Conservation (phyloP, 2,797 vertebrate species). For the Toxotes lorentzi region DNA sequence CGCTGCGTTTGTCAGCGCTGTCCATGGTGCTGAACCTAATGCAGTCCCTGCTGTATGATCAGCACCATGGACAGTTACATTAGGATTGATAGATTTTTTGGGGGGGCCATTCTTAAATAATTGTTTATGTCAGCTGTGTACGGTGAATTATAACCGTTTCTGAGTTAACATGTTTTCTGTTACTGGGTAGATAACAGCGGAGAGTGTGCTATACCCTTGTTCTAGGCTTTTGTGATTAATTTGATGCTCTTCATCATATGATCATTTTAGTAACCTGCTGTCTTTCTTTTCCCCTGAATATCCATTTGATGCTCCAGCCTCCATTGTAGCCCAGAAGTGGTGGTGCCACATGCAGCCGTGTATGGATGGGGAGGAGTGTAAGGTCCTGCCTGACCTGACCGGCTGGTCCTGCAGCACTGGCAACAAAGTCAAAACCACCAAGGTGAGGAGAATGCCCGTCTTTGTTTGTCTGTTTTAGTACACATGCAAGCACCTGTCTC, state of each 20-base stretch:
- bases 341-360: slow-evolving; percentile 89
- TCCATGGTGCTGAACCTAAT: slow-evolving; percentile 29
- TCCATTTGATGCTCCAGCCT: slow-evolving; percentile 71
- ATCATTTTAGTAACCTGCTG: slow-evolving; percentile 1
- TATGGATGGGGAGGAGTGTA: slow-evolving; percentile 88
- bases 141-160: not conserved
- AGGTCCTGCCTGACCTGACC: slow-evolving; percentile 86
- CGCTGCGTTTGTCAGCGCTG: not conserved
- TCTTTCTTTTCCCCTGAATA: slow-evolving; percentile 6
- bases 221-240: not conserved
- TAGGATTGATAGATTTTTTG: too few species aligned
- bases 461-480: not conserved
- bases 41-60: not conserved
- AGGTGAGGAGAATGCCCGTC: slow-evolving; percentile 74
- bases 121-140: not conserved
- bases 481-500: not conserved
- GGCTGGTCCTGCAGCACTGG: slow-evolving; percentile 89
- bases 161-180: not conserved
- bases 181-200: not conserved
- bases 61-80: slow-evolving; percentile 31
- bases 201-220: not conserved
- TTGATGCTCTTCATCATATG: not conserved
- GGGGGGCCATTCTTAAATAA: not conserved
- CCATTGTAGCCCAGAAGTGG: slow-evolving; percentile 89
- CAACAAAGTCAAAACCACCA: slow-evolving; percentile 90